These are phyloP conservation scores for Anas platyrhynchos DNA, from an alignment of 2,113 vertebrate genomes.

Conservation along the genomic window DNA sequence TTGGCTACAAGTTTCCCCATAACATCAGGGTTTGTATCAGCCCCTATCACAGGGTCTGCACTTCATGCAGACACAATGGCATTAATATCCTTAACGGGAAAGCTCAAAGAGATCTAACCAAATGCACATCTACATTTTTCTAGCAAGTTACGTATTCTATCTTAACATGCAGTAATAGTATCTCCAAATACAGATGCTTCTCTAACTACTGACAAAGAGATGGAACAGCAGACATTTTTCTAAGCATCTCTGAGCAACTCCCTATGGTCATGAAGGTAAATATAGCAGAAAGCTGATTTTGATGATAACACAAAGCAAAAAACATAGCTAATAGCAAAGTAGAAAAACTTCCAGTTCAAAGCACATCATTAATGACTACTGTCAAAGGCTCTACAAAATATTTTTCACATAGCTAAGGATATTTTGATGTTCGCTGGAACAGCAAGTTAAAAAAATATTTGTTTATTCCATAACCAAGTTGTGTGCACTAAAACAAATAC, in stretches of 20 bases:
- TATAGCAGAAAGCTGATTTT: slow-evolving; percentile 43
- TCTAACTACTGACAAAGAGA: neutral
- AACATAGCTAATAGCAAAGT: slow-evolving; percentile 56
- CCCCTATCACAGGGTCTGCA: neutral
- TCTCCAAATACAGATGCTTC: neutral
- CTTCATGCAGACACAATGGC: neutral
- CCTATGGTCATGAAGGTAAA: slow-evolving; percentile 31
- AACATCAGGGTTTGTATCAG: neutral
- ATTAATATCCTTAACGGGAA: neutral
- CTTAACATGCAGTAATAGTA: neutral
- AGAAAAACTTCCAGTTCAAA: slow-evolving; percentile 63
- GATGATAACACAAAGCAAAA: slow-evolving; percentile 47
- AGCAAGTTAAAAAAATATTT: neutral
- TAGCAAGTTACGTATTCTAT: neutral
- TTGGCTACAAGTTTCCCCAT: neutral
- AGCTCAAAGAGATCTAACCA: neutral
- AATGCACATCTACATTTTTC: neutral
- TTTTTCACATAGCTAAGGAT: slow-evolving; percentile 9
- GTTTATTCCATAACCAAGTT: slow-evolving; percentile 34
- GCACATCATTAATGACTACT: slow-evolving; percentile 48
- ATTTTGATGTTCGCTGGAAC: slow-evolving; percentile 22
- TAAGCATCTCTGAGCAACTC: slow-evolving; percentile 27
- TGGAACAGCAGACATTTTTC: neutral
- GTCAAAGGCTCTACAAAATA: slow-evolving; percentile 51
- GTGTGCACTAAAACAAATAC: neutral